Base-by-base conservation (phyloP, 2,797 vertebrate genomes). In the Artibeus lituratus region DNA sequence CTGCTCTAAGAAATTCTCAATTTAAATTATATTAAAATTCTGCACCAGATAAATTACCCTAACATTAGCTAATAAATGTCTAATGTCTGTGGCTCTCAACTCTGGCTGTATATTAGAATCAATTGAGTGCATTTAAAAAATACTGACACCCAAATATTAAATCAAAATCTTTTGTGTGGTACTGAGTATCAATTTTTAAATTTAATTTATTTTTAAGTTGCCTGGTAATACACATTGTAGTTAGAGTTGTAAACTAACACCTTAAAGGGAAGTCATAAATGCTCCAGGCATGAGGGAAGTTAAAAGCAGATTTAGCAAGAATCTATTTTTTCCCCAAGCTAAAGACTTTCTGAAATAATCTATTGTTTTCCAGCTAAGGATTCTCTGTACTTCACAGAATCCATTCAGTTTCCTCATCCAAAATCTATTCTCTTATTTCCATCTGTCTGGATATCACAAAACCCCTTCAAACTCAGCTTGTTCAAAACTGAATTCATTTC, bases 1-100 rank as follows among this genome's bases (percentile, higher is more conserved):
- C 37, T 69, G 21, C 22, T 86, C 26, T 73, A 85, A 82, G 37
- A 95, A 96, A 87, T 62, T 53, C 51, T 55, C 72, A 59, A 74
- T 88, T 95, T 92, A 93, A 95, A 90, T 84, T 24, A 72, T 53
- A 85, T 90, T 80, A 93, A 65, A 22, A 73, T 90, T 91, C 29
- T 57, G 14, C 26, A 77, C 42, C 22, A 90, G 42, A 87, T 82
- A 87, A 87, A 87, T 93, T 88, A 90, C 1, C 16, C 62, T 44
- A 81, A 91, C 81, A 2, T 92, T 90, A 80, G 7, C 32, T 91
- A 83, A 80, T 42, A 95, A 87, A 81, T 49, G 4, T 67, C 22
- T 88, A 49, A 89, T 65, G 24, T 4, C 7, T 76, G 1, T 73
- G 15, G 26, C 4, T 88, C 69, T 91, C 37, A 83, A 70, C 32